Evolutionary conservation across 2,888 invertebrate species (phyloP).

Genomic region (Rambutsinella grinnellia): DNA sequence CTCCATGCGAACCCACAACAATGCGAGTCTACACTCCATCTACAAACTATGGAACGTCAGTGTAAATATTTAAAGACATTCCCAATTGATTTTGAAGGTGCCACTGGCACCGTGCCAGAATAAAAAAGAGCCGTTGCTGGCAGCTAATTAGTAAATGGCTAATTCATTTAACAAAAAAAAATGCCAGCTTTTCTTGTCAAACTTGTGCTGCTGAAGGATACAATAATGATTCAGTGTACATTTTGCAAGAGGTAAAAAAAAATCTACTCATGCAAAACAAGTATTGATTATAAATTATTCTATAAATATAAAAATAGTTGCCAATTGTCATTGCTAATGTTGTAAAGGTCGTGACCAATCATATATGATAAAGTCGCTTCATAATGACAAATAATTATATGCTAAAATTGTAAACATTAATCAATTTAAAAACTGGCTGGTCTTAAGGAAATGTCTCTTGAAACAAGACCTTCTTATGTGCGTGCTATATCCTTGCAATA

Average conservation of each 20-base stretch:
- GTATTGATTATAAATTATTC: background rate
- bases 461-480: slow-evolving; percentile 15
- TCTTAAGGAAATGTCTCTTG: slow-evolving; percentile 43
- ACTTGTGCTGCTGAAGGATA: slow-evolving; percentile 47
- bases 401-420: background rate
- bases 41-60: slow-evolving; percentile 65
- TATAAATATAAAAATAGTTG: background rate
- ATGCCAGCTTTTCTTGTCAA: background rate
- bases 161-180: background rate
- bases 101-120: too few relatives aligned
- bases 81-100: background rate
- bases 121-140: too few relatives aligned
- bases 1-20: slow-evolving; percentile 70
- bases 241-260: too few relatives aligned
- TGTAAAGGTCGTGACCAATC: too few relatives aligned
- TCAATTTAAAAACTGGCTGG: slow-evolving; percentile 25
- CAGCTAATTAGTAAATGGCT: background rate
- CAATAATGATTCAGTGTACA: slow-evolving; percentile 47
- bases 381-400: slow-evolving; percentile 24
- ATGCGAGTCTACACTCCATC: slow-evolving; percentile 61
- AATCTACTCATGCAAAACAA: background rate
- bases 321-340: too few relatives aligned
- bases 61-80: slow-evolving; percentile 37
- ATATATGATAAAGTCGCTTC: too few relatives aligned
- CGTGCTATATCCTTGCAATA: slow-evolving; percentile 52